These are phyloP conservation scores for Blastobasis lacticolella DNA, from an alignment of 2,888 invertebrate genomes.

Conservation along the genomic window DNA sequence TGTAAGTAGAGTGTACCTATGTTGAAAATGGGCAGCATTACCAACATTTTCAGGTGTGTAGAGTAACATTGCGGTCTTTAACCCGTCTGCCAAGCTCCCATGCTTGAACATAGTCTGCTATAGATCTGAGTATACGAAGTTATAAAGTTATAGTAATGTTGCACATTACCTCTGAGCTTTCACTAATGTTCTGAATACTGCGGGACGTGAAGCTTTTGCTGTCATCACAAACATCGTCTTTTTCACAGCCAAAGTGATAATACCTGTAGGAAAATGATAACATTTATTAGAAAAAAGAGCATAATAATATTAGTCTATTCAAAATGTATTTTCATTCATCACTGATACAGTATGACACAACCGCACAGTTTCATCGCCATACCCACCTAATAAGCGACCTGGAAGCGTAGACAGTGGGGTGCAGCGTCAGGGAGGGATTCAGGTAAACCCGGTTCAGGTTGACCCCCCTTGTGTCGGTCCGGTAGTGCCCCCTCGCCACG, in stretches of 20 bases:
- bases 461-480: constrained; percentile 90
- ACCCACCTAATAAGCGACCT: constrained; percentile 80
- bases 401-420: constrained; percentile 91
- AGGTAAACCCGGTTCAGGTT: constrained; percentile 92
- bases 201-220: constrained; percentile 47
- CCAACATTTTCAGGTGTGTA: too few relatives aligned
- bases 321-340: neutral
- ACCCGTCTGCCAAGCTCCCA: too few relatives aligned
- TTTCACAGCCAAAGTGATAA: constrained; percentile 79
- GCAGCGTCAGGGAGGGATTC: constrained; percentile 81
- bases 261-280: constrained; percentile 56
- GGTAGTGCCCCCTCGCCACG: constrained; percentile 87
- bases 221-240: constrained; percentile 67
- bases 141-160: too few relatives aligned
- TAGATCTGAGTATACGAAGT: too few relatives aligned
- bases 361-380: too few relatives aligned
- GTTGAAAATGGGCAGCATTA: too few relatives aligned
- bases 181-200: constrained; percentile 57
- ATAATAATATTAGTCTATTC: neutral
- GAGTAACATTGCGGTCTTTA: too few relatives aligned
- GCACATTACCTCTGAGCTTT: constrained; percentile 43
- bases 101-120: too few relatives aligned
- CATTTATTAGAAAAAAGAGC: too few relatives aligned
- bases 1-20: too few relatives aligned
- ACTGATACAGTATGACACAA: too few relatives aligned